Percentiles rank a stretch among this genome's conserved stretches.
These are phyloP conservation scores for Daboia siamensis DNA, from an alignment of 2,113 vertebrate genomes.

Conservation along the genomic window DNA sequence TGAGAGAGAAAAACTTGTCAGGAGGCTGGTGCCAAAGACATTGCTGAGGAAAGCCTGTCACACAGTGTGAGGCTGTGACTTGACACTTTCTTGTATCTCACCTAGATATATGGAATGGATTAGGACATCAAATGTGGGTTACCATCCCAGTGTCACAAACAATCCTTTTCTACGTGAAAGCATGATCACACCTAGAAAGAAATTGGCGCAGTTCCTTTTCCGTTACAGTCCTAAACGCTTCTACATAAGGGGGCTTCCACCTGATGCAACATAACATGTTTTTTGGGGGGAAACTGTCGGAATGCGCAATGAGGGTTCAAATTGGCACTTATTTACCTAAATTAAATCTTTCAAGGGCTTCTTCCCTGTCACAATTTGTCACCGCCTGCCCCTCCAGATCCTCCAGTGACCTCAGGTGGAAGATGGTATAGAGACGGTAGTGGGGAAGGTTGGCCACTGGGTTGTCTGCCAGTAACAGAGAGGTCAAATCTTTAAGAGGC, in stretches of 20 bases:
- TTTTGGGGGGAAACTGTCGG: not conserved
- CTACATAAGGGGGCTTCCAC: not conserved
- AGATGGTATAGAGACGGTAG: constrained; percentile 76
- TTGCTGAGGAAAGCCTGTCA: not conserved
- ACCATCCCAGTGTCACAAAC: not conserved
- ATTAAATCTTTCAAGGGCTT: constrained; percentile 80
- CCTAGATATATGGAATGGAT: not conserved
- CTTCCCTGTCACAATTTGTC: constrained; percentile 72
- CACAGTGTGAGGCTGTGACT: not conserved
- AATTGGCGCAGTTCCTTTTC: not conserved
- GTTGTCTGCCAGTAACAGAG: constrained; percentile 76
- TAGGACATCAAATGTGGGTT: not conserved
- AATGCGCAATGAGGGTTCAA: not conserved
- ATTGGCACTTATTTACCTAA: constrained; percentile 69
- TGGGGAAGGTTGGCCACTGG: constrained; percentile 77
- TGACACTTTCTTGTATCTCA: too few species aligned
- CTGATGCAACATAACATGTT: not conserved
- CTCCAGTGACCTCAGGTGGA: constrained; percentile 79
- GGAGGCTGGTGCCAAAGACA: not conserved
- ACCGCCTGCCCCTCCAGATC: constrained; percentile 76
- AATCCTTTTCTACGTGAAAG: not conserved
- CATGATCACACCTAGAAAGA: not conserved
- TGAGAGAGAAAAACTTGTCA: not conserved
- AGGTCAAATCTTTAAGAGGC: constrained; percentile 78
- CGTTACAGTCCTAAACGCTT: not conserved